Evolutionary conservation across 2,797 vertebrate species (phyloP).

Genomic region (Lutjanus argentimaculatus): DNA sequence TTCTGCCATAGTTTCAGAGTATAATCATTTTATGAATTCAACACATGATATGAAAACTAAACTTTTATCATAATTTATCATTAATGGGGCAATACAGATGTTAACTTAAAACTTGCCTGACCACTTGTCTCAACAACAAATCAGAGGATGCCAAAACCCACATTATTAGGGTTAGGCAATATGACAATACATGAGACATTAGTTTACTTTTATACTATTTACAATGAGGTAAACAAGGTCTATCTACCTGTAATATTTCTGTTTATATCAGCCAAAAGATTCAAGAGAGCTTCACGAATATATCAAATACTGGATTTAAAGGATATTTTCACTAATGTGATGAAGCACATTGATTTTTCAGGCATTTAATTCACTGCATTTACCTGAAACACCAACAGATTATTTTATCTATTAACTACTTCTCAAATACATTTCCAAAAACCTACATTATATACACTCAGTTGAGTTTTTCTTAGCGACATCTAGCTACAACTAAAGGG

Average conservation of each 20-base stretch:
- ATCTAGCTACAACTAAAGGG: not conserved
- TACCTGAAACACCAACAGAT: not conserved
- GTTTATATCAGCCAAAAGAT: not conserved
- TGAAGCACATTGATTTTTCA: not conserved
- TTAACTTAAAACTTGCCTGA: not conserved
- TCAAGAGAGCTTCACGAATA: not conserved
- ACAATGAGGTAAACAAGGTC: not conserved
- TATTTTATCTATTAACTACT: not conserved
- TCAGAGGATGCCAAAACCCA: not conserved
- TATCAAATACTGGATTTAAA: not conserved
- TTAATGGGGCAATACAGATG: not conserved
- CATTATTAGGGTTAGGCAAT: not conserved
- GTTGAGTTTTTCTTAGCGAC: not conserved
- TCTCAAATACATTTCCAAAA: not conserved
- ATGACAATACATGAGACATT: not conserved
- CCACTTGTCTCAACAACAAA: not conserved
- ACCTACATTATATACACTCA: not conserved
- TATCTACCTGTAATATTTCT: not conserved
- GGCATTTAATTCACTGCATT: not conserved
- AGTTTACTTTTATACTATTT: not conserved
- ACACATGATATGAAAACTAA: not conserved
- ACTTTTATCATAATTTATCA: not conserved
- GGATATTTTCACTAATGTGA: not conserved
- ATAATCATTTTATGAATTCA: not conserved
- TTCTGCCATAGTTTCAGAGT: not conserved